Conservation (phyloP, 2,888 invertebrate species). For the Rhorus exstirpatorius region DNA sequence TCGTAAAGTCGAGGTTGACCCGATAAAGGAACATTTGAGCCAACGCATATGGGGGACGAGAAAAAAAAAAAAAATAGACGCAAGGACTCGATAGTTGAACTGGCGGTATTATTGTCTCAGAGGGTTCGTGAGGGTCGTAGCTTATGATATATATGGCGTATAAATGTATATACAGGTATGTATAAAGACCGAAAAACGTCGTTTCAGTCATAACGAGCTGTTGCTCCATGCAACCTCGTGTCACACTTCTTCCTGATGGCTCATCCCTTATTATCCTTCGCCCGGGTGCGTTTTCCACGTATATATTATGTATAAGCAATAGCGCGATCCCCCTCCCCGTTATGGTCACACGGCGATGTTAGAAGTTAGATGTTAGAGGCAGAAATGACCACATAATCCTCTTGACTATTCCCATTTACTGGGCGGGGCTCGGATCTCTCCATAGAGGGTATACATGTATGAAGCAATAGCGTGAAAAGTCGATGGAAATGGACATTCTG, state of each 20-base stretch:
- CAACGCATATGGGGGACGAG: slow-evolving; percentile 7
- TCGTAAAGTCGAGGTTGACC: slow-evolving; percentile 65
- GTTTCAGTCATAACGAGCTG: slow-evolving; percentile 30
- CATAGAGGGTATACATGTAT: slow-evolving; percentile 1
- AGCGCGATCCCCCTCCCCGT: slow-evolving; percentile 19
- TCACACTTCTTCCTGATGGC: slow-evolving; percentile 7
- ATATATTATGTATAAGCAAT: background rate
- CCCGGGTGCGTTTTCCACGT: slow-evolving; percentile 14
- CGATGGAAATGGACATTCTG: slow-evolving; percentile 33
- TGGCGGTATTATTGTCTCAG: slow-evolving; percentile 29
- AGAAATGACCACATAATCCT: slow-evolving; percentile 64
- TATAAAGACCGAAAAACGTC: slow-evolving; percentile 18
- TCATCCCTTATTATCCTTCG: slow-evolving; percentile 46
- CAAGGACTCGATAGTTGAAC: slow-evolving; percentile 23
- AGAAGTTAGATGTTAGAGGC: too few relatives aligned
- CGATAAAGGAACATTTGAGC: slow-evolving; percentile 51
- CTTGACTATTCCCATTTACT: slow-evolving; percentile 41
- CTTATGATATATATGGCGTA: too few relatives aligned
- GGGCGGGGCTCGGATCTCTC: background rate
- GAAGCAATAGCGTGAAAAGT: slow-evolving; percentile 8
- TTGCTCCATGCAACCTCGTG: slow-evolving; percentile 15
- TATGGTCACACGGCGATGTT: slow-evolving; percentile 22
- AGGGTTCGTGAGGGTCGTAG: too few relatives aligned
- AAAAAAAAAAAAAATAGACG: background rate
- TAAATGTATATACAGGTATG: slow-evolving; percentile 1